phyloP scores from a whole-genome alignment of 2,797 vertebrate genomes.

The Spea hammondii region DNA sequence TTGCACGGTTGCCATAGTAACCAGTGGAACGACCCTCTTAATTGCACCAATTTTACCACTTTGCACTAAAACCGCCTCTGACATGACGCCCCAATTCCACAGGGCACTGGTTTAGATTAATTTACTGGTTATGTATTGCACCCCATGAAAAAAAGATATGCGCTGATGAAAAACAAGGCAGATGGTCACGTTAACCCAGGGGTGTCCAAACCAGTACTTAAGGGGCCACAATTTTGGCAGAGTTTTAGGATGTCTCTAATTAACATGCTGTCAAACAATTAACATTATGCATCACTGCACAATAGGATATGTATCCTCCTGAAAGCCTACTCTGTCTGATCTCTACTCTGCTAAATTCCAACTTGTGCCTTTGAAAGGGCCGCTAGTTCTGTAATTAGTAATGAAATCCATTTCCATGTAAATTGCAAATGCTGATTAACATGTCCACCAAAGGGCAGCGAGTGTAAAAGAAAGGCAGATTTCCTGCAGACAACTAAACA shows the following conservation, averaged over 20 bases:
- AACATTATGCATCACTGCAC: background rate
- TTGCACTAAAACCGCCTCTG: too few relatives aligned
- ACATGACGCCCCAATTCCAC: too few relatives aligned
- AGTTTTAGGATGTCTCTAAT: background rate
- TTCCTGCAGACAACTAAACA: constrained; percentile 57
- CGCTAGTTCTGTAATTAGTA: constrained; percentile 58
- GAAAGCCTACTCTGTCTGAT: background rate
- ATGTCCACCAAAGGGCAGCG: constrained; percentile 51
- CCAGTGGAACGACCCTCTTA: too few relatives aligned
- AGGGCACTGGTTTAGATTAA: too few relatives aligned
- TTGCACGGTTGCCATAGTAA: too few relatives aligned
- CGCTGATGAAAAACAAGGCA: too few relatives aligned
- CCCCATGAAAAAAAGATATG: too few relatives aligned
- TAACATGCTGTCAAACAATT: background rate
- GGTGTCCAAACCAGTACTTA: too few relatives aligned
- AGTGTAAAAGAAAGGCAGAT: constrained; percentile 53
- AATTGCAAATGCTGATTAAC: constrained; percentile 60
- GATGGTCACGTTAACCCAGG: too few relatives aligned
- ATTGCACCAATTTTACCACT: too few relatives aligned
- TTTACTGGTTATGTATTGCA: too few relatives aligned
- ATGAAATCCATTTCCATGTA: constrained; percentile 62
- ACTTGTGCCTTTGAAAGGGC: background rate
- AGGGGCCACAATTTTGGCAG: background rate
- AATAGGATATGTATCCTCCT: background rate
- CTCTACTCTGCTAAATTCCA: background rate